Evolutionary conservation across 2,888 invertebrate species (phyloP), one percentile per base, ranked within the genome.

Genomic region (Hetaerina titia): DNA sequence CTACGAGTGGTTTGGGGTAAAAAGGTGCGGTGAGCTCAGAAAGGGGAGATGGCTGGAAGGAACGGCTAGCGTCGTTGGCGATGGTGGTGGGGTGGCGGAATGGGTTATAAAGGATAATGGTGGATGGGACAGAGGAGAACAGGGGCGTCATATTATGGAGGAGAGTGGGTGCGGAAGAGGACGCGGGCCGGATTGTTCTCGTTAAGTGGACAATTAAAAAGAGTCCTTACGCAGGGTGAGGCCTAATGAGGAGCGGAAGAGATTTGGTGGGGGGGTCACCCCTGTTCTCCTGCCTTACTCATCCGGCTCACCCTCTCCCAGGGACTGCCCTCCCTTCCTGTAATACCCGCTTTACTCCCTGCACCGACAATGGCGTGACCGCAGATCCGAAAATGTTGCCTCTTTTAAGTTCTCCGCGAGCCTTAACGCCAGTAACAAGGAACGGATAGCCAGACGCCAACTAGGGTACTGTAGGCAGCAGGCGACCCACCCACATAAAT

Each of bases 151-250:
- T 17, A 81, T 56, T 17, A 57, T 57, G 45, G 45, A 17, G 56
- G 5, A 88, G 25, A 31, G 19, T 31, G 45, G 15, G 57, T 8
- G 31, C 17, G 57, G 57, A 89, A 60, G 25, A 90, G 90, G 45
- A 63, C 64, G 64, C 63, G 63, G 57, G 31, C 89, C 95, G 89
- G 95, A 95, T 95, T 95, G 95, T 95, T 89, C 95, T 90, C 90
- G 95, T 90, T 95, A 95, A 95, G 95, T 95, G 95, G 95, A 95
- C 95, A 95, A 95, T 95, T 95, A 95, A 95, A 69, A 95, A 95
- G 95, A 95, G 90, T 90, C 90, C 95, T 95, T 95, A 45, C 45
- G 95, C 94, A 94, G 81, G 69, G 22, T 58, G 95, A 95, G 64
- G 95, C 95, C 95, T 95, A 95, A 95, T 95, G 95, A 95, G 95